phyloP scores from a whole-genome alignment of 2,113 vertebrate species.

The Anolis carolinensis region DNA sequence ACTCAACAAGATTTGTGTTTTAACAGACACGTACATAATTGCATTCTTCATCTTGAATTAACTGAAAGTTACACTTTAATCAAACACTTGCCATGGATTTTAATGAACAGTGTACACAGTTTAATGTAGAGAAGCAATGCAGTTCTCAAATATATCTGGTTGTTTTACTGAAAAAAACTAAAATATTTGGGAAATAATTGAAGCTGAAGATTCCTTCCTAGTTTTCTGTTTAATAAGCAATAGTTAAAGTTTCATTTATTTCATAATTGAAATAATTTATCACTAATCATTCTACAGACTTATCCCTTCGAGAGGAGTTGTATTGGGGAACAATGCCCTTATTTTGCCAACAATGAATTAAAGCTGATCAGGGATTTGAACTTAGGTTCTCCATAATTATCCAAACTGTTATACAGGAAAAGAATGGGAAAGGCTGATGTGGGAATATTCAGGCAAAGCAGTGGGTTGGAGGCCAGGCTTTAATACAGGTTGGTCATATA shows the following conservation, averaged over 20 bases:
- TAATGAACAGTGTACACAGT: neutral
- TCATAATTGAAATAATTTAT: neutral
- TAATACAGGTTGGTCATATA: too few species aligned
- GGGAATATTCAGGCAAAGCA: too few species aligned
- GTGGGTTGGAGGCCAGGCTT: too few species aligned
- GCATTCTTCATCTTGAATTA: neutral
- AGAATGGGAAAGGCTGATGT: too few species aligned
- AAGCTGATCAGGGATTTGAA: neutral
- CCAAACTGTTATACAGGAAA: neutral
- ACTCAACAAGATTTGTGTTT: too few species aligned
- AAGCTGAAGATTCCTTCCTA: neutral
- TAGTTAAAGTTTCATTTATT: neutral
- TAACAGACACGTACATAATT: neutral
- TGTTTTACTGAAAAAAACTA: neutral
- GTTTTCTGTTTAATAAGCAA: neutral
- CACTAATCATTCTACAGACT: neutral
- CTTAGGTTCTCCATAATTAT: neutral
- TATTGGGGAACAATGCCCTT: neutral
- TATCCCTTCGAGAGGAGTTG: neutral
- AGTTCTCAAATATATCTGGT: neutral
- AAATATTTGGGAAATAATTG: neutral
- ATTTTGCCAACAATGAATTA: neutral
- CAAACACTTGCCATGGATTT: neutral
- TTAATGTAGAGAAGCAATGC: neutral
- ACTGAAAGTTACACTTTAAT: neutral